These are phyloP conservation scores for Venturia canescens DNA, from an alignment of 1,140 invertebrate genomes.

Conservation along the genomic window DNA sequence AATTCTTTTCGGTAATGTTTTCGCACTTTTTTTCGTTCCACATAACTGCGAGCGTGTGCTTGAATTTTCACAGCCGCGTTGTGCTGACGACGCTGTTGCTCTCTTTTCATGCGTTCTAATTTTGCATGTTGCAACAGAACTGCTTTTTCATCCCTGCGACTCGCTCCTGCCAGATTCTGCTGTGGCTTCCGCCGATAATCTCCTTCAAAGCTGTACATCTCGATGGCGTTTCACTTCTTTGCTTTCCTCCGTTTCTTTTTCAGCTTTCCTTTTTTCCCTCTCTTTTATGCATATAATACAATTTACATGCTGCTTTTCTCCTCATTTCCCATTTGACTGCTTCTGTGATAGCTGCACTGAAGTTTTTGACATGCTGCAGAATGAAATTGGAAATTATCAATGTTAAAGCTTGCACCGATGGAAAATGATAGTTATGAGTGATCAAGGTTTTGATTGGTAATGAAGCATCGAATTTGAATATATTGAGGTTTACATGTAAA, in stretches of 20 bases:
- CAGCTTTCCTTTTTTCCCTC: background rate
- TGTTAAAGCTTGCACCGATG: too few species aligned
- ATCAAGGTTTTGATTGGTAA: too few species aligned
- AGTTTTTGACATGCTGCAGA: too few species aligned
- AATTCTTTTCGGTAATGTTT: conserved; percentile 82
- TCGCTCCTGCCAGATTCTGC: conserved; percentile 93
- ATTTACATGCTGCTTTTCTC: background rate
- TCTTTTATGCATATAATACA: background rate
- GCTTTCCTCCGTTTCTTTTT: background rate
- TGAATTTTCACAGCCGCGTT: conserved; percentile 87
- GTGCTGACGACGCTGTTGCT: conserved; percentile 83
- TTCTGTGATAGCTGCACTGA: background rate
- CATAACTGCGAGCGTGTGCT: conserved; percentile 86
- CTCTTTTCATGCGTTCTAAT: conserved; percentile 89
- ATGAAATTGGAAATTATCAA: background rate
- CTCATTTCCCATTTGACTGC: background rate
- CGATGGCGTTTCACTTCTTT: background rate
- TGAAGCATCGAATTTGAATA: too few species aligned
- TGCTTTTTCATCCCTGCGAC: conserved; percentile 86
- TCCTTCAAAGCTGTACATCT: conserved; percentile 93
- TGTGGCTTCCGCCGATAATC: conserved; percentile 91
- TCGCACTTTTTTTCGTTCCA: conserved; percentile 83
- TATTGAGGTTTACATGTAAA: too few species aligned
- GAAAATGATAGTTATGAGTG: too few species aligned
- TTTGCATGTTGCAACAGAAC: conserved; percentile 88